Conservation (phyloP, 2,888 invertebrate species). For the Erpobdella octoculata region DNA sequence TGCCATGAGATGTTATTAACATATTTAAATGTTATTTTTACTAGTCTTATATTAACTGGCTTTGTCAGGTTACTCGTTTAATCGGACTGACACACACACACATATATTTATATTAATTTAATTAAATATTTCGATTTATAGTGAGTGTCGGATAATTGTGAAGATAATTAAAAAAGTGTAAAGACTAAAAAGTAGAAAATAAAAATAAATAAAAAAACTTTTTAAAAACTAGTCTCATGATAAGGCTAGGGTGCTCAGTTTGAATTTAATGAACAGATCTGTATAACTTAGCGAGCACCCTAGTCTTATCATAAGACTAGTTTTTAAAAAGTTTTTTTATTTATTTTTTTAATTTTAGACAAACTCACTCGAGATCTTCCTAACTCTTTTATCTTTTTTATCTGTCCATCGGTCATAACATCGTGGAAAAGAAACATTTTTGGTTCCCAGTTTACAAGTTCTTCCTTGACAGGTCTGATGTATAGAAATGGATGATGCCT, state of each 20-base stretch:
- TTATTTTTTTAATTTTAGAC: neutral
- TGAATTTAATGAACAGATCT: too few species aligned
- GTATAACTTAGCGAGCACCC: too few species aligned
- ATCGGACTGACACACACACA: neutral
- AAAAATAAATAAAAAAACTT: neutral
- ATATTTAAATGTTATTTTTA: too few species aligned
- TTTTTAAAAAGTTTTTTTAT: too few species aligned
- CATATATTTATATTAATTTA: neutral
- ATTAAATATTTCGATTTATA: neutral
- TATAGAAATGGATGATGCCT: constrained; percentile 42
- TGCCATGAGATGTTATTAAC: neutral
- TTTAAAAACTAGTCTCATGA: too few species aligned
- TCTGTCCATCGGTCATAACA: constrained; percentile 77
- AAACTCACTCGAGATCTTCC: constrained; percentile 72
- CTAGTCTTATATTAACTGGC: too few species aligned
- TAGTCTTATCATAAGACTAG: too few species aligned
- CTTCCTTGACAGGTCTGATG: constrained; percentile 62
- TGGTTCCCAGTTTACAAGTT: constrained; percentile 69
- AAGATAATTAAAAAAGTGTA: too few species aligned
- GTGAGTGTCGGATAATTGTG: too few species aligned
- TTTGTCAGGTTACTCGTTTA: too few species aligned
- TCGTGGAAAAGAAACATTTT: constrained; percentile 77
- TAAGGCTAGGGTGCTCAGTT: too few species aligned
- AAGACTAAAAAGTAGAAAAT: too few species aligned
- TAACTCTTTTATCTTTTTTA: constrained; percentile 71